Evolutionary conservation across 1,140 invertebrate species (phyloP).

Genomic region (Lasaia peninsularis): DNA sequence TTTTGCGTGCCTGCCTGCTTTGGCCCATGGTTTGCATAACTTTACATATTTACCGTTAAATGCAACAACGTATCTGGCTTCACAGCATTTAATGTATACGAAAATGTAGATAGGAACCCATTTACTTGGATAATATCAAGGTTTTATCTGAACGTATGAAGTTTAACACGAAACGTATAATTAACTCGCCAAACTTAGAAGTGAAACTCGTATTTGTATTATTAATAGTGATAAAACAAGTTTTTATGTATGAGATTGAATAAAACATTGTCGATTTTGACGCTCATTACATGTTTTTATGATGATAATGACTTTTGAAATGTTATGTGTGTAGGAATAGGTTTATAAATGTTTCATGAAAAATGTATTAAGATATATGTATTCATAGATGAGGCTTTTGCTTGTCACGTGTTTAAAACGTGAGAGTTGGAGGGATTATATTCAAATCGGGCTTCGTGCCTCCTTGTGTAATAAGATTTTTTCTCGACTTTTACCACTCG

Average conservation of each 20-base stretch:
- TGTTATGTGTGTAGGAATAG: no score
- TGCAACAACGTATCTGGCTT: slow-evolving; percentile 34
- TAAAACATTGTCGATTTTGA: not conserved
- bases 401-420: no score
- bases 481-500: no score
- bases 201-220: slow-evolving; percentile 4
- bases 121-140: slow-evolving; percentile 23
- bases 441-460: no score
- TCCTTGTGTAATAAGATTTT: no score
- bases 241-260: not conserved
- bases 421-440: no score
- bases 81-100: slow-evolving; percentile 24
- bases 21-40: slow-evolving; percentile 59
- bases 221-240: not conserved
- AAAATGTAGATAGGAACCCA: slow-evolving; percentile 26
- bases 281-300: not conserved
- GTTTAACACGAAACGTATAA: slow-evolving; percentile 10
- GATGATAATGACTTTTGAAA: no score
- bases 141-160: slow-evolving; percentile 11
- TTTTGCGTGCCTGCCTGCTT: slow-evolving; percentile 48
- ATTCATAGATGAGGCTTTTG: no score
- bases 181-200: not conserved
- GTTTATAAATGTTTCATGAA: no score
- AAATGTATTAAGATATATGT: no score
- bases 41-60: slow-evolving; percentile 64